phyloP scores from a whole-genome alignment of 2,888 invertebrate genomes.

The Synanthedon andrenaeformis region DNA sequence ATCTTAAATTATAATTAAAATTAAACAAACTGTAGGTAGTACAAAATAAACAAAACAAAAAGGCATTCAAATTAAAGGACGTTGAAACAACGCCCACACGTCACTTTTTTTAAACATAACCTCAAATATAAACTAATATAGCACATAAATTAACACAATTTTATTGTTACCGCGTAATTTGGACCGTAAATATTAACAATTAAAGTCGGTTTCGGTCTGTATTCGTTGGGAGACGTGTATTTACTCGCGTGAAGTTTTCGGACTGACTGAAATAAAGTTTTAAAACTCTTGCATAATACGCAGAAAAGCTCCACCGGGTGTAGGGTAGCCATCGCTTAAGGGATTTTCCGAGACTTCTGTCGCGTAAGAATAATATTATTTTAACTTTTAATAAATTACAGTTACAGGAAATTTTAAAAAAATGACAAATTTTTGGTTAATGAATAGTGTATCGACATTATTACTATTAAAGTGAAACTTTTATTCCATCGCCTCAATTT shows the following conservation, averaged over 20 bases:
- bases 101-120: not conserved
- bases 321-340: constrained; percentile 17
- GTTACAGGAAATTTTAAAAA: too few species aligned
- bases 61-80: constrained; percentile 13
- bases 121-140: not conserved
- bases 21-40: constrained; percentile 4
- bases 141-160: not conserved
- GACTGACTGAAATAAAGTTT: constrained; percentile 60
- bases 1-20: too few species aligned
- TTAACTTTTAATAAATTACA: too few species aligned
- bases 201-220: not conserved
- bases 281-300: constrained; percentile 61
- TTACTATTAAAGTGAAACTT: too few species aligned
- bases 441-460: too few species aligned
- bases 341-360: constrained; percentile 18
- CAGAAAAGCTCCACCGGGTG: constrained; percentile 50
- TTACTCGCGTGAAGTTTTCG: constrained; percentile 31
- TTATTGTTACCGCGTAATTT: not conserved
- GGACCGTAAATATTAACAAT: not conserved
- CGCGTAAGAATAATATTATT: too few species aligned
- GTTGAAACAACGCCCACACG: constrained; percentile 18
- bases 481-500: too few species aligned
- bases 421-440: too few species aligned
- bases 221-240: not conserved
- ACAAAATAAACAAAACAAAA: constrained; percentile 32